These are phyloP conservation scores for Noctua fimbriata DNA, from an alignment of 2,888 invertebrate species.

Conservation along the genomic window DNA sequence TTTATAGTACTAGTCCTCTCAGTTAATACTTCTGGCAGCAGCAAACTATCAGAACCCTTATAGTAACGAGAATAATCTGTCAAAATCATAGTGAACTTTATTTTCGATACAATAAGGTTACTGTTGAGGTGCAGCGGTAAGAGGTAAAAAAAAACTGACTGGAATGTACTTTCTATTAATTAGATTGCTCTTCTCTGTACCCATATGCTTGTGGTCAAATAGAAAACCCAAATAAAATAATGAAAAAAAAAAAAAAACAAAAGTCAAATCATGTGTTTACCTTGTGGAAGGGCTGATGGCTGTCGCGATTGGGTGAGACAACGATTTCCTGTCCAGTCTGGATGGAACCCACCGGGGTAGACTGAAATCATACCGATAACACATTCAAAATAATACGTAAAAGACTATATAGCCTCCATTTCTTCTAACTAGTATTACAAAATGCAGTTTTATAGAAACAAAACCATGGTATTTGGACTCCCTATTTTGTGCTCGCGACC, in stretches of 20 bases:
- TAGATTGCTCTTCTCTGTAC: neutral
- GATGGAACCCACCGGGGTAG: constrained; percentile 97
- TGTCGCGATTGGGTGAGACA: constrained; percentile 96
- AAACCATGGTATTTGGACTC: neutral
- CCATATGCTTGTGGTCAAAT: neutral
- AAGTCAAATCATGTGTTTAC: constrained; percentile 80
- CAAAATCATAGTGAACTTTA: neutral
- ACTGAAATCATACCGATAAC: constrained; percentile 91
- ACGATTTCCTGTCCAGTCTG: constrained; percentile 98
- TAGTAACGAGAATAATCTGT: neutral
- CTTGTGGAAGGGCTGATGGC: constrained; percentile 95
- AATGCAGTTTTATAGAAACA: constrained; percentile 18
- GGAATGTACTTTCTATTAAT: neutral
- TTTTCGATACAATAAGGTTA: neutral
- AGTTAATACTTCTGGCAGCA: neutral
- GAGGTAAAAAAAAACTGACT: neutral
- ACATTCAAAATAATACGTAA: constrained; percentile 26
- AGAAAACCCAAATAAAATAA: neutral
- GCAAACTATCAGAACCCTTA: neutral
- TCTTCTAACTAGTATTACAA: constrained; percentile 2
- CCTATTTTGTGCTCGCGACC: neutral
- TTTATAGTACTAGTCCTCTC: neutral
- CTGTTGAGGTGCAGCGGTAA: neutral
- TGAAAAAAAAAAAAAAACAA: neutral
- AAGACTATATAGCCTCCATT: neutral